Evolutionary conservation across 1,140 invertebrate genomes (phyloP).

Genomic region (Aplysia californica): DNA sequence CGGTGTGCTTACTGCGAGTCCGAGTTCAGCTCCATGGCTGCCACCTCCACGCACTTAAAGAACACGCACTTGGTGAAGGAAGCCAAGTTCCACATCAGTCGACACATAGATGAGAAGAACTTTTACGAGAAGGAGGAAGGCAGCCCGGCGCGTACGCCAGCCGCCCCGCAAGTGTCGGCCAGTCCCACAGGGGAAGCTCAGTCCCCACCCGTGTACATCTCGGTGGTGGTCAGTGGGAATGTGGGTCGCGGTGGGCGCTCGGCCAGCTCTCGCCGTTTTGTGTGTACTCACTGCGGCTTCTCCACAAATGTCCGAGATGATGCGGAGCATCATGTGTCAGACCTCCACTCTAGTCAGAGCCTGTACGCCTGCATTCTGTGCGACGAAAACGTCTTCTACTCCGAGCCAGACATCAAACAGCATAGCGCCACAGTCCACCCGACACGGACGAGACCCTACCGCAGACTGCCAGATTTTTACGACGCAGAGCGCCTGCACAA

Average conservation of each 20-base stretch:
- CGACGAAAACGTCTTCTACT: slow-evolving; percentile 42
- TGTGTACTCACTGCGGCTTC: slow-evolving; percentile 50
- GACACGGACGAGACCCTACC: slow-evolving; percentile 43
- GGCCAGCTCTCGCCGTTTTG: slow-evolving; percentile 31
- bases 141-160: neutral
- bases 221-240: slow-evolving; percentile 38
- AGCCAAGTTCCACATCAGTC: slow-evolving; percentile 36
- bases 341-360: slow-evolving; percentile 41
- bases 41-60: slow-evolving; percentile 39
- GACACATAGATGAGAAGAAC: slow-evolving; percentile 37
- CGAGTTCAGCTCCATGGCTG: slow-evolving; percentile 36
- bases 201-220: slow-evolving; percentile 44
- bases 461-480: slow-evolving; percentile 49
- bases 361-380: slow-evolving; percentile 54
- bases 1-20: slow-evolving; percentile 43
- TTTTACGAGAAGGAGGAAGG: slow-evolving; percentile 34
- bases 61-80: slow-evolving; percentile 40
- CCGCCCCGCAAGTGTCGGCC: neutral
- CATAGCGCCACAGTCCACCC: slow-evolving; percentile 53
- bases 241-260: neutral
- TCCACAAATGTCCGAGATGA: slow-evolving; percentile 44
- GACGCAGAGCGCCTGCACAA: slow-evolving; percentile 38
- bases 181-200: neutral
- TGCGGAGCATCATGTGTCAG: slow-evolving; percentile 40
- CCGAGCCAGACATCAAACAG: slow-evolving; percentile 42